Base-by-base conservation (phyloP, 2,888 invertebrate genomes). In the Pollenia angustigena region DNA sequence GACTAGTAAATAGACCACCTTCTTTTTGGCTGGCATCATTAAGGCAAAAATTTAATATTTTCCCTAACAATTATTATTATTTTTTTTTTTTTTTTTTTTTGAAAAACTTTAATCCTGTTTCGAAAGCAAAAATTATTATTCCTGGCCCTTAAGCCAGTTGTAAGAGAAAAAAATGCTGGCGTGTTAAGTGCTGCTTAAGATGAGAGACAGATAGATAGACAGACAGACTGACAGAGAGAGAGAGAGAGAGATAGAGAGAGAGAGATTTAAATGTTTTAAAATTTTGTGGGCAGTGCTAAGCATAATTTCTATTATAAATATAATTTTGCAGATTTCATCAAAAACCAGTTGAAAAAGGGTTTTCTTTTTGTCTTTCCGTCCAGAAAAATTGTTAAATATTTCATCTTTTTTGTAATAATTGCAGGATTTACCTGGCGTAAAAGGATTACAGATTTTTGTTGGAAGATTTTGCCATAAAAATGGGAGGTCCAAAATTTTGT, bases 241-340 rank as follows among this genome's bases (percentile, higher is more conserved):
- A 23, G 23, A 23, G 18, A n/a, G n/a, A n/a, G n/a, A n/a, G n/a
- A n/a, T 44, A 62, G 7, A 44, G 4, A 42, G 9, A n/a, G 16
- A 48, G 48, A 1, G 12, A 16, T 32, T 60, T 18, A 23, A 18
- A 18, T 44, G 18, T 72, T 16, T 74, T 56, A 9, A n/a, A n/a
- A 64, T 64, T 81, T 86, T 79, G 87, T 89, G 88, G 90, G 90
- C 89, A 85, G 88, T 83, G 74, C 87, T 85, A 72, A 69, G 85
- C 83, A 89, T 89, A 88, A 90, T 90, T 89, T 89, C 82, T 87
- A 88, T 89, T 88, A 88, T 88, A 88, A 90, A 89, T 89, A 90
- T 84, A 88, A 81, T 80, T 76, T 76, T 81, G 86, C 88, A 42
- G 32, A 78, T 71, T 32, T 60, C 32, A 54, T 18, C 83, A 64